Evolutionary conservation across 2,113 vertebrate genomes (phyloP), one percentile per base, ranked within the genome.

Genomic region (Sinosuthora webbiana): DNA sequence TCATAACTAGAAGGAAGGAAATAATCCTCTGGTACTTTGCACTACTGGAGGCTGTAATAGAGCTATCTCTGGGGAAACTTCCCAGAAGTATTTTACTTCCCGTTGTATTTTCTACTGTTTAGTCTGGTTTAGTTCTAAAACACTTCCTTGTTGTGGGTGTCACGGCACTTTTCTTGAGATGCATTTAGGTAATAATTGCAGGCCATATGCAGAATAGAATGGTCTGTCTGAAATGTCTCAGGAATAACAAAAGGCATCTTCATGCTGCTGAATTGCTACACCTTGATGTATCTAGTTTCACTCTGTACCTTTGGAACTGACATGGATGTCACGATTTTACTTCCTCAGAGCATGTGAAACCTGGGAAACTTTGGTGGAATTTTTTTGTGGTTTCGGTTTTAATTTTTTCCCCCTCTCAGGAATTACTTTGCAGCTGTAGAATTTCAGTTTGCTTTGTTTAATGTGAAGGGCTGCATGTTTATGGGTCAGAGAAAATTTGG

Each of bases 1-100:
- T 95, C 53, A 91, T 78, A 93, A 83, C 60, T 87, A 69, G 79
- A 67, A 68, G 67, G 68, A 96, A 68, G 49, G 90, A 95, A 90
- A 11, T 86, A 80, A 70, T 92, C 27, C 71, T 83, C 42, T 63
- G 45, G 35, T 88, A 80, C 63, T 88, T 90, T 53, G 21, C 59
- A 59, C 37, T 94, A 42, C 57, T 77, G 83, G 81, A 93, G 60
- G 42, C 63, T 92, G 92, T 86, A 95, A 95, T 35, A 44, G 86
- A 94, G 37, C 67, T 42, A 55, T 15, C 88, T 77, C 70, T 15
- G 45, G 90, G 90, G 92, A 65, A 80, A 68, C 39, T 63, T 31
- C 39, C 9, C 39, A 22, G 39, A 63, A 63, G 25, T 69, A 22
- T 68, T 94, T 83, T 86, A 59, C 74, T 94, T 95, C 47, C 52